These are phyloP conservation scores for Saccopteryx leptura DNA, from an alignment of 2,113 vertebrate species.

Conservation along the genomic window DNA sequence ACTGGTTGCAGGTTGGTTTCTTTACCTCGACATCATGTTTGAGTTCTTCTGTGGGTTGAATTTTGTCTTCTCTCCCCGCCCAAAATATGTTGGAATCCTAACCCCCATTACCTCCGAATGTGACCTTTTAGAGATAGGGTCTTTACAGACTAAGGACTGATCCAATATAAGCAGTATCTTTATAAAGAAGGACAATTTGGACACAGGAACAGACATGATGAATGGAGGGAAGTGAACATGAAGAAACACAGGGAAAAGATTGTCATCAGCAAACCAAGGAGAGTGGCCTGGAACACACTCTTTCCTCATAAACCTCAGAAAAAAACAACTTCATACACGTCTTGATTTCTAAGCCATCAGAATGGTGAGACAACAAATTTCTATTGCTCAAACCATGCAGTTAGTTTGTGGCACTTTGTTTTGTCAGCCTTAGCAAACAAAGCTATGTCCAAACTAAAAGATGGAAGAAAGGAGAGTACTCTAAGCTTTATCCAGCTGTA, in stretches of 20 bases:
- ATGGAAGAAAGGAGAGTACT: rapidly evolving
- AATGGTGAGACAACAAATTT: not conserved
- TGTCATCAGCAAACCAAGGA: no score
- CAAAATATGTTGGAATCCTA: not conserved
- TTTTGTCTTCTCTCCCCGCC: rapidly evolving
- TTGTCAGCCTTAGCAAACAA: not conserved
- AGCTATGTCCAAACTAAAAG: not conserved
- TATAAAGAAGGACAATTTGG: not conserved
- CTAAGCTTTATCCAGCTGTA: not conserved
- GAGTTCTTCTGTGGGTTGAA: not conserved
- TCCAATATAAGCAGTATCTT: not conserved
- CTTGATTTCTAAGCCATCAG: not conserved
- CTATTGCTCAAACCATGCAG: not conserved
- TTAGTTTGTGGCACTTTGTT: not conserved
- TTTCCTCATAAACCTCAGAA: not conserved
- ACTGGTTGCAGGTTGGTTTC: not conserved
- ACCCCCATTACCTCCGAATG: not conserved
- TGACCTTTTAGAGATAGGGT: not conserved
- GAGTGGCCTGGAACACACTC: not conserved
- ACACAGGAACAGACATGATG: not conserved
- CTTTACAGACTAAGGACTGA: not conserved
- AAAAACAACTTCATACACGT: not conserved
- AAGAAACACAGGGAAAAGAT: not conserved
- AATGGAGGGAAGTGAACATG: not conserved
- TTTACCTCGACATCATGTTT: not conserved